A percentile compares a stretch with the other conserved stretches of the same genome.
phyloP scores from a whole-genome alignment of 2,797 vertebrate genomes.

The Pampus argenteus region DNA sequence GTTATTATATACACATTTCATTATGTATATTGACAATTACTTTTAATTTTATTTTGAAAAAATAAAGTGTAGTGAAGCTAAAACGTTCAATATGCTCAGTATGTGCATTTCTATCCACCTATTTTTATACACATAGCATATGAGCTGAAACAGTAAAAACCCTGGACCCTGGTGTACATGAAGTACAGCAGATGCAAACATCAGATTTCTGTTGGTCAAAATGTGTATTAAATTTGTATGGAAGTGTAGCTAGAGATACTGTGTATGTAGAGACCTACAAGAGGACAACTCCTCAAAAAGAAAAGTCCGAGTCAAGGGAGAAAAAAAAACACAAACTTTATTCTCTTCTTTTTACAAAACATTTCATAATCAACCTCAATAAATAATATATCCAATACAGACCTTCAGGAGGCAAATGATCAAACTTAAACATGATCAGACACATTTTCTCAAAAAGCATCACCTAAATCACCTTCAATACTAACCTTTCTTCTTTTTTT shows the following conservation, averaged over 20 bases:
- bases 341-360: slow-evolving; percentile 85
- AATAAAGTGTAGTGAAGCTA: background rate
- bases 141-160: no score
- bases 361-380: slow-evolving; percentile 80
- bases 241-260: no score
- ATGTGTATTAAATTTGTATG: no score
- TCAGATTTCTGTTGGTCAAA: no score
- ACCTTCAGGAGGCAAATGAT: slow-evolving; percentile 75
- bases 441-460: slow-evolving; percentile 70
- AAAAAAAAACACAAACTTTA: slow-evolving; percentile 83
- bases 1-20: background rate
- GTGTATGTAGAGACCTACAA: background rate
- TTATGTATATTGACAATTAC: background rate
- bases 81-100: background rate
- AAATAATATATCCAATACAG: slow-evolving; percentile 76
- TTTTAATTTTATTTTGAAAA: slow-evolving; percentile 18
- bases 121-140: no score
- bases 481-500: slow-evolving; percentile 60
- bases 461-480: slow-evolving; percentile 66
- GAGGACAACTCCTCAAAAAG: background rate
- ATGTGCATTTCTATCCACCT: background rate
- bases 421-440: slow-evolving; percentile 73
- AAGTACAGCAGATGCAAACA: no score
- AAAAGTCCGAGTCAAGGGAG: slow-evolving; percentile 65
- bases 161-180: no score